A percentile compares a stretch with the other conserved stretches of the same genome.
Conservation (phyloP, 2,113 vertebrate species). For the Uria aalge region DNA sequence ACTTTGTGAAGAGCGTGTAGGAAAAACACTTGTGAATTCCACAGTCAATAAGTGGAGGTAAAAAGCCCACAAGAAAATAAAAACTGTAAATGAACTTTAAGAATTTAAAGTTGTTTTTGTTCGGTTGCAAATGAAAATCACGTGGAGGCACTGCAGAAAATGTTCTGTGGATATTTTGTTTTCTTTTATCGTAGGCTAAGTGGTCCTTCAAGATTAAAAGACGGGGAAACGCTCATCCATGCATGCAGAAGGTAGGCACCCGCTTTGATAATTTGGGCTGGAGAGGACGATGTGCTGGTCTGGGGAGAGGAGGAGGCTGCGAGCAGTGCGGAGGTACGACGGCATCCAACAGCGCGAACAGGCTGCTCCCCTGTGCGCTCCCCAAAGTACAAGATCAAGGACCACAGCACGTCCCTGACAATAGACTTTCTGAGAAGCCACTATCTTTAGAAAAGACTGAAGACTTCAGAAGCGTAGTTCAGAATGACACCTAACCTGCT, state of each 20-base stretch:
- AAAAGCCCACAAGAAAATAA: not conserved
- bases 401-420: not conserved
- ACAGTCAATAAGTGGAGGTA: not conserved
- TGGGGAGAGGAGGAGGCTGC: not conserved
- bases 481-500: not conserved
- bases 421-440: not conserved
- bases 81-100: not conserved
- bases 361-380: not conserved
- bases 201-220: not conserved
- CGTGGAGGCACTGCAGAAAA: not conserved
- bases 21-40: not conserved
- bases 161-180: not conserved
- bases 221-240: accelerated
- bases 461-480: not conserved
- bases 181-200: not conserved
- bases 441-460: not conserved
- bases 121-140: not conserved
- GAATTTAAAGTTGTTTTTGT: not conserved
- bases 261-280: not conserved
- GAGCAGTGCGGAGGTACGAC: accelerated
- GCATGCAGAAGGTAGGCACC: not conserved
- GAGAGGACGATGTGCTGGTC: not conserved
- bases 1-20: not conserved
- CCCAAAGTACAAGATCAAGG: not conserved
- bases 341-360: not conserved